Conservation (phyloP, 2,797 vertebrate species). For the Varecia variegata region DNA sequence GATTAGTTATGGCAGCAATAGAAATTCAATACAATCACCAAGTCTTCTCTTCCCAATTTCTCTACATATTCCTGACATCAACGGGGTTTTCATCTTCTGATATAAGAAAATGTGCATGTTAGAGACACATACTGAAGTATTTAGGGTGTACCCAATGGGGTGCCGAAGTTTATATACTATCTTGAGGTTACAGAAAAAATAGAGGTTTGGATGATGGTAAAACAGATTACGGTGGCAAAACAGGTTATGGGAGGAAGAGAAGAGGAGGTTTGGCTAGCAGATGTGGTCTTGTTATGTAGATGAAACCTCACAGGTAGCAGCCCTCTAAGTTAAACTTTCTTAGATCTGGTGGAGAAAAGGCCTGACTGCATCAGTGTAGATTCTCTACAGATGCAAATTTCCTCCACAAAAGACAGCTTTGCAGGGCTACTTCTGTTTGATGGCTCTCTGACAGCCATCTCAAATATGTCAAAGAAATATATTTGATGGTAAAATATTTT, state of each 20-base stretch:
- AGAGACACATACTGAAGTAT: neutral
- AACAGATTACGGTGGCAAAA: neutral
- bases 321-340: neutral
- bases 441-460: neutral
- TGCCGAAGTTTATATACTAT: neutral
- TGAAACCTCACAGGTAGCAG: neutral
- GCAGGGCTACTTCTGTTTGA: neutral
- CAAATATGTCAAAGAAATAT: neutral
- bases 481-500: neutral
- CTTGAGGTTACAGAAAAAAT: neutral
- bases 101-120: neutral
- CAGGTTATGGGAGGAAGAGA: neutral
- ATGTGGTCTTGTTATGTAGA: neutral
- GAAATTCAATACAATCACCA: neutral
- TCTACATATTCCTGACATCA: neutral
- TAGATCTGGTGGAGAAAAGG: neutral
- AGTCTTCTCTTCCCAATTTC: neutral
- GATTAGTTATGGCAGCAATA: neutral
- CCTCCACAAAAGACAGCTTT: neutral
- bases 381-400: neutral
- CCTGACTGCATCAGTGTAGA: neutral
- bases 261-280: neutral
- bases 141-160: neutral
- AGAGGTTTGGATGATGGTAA: neutral
- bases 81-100: neutral